Evolutionary conservation across 2,888 invertebrate genomes (phyloP).

Genomic region (Callosobruchus maculatus): DNA sequence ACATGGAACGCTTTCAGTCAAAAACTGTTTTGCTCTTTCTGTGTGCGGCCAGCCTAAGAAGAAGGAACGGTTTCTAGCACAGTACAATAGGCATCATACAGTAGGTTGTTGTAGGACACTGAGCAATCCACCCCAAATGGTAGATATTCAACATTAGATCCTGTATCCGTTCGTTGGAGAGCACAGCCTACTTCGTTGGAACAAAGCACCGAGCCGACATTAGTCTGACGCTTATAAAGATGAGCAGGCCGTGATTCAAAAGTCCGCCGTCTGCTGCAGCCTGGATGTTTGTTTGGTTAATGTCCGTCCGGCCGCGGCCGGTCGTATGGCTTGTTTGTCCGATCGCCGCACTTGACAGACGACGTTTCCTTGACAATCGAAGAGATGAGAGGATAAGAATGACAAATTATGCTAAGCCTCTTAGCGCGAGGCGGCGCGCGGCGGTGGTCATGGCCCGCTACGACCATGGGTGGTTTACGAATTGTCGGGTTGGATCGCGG

Average conservation of each 20-base stretch:
- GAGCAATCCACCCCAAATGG: too few relatives aligned
- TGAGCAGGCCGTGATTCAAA: constrained; percentile 11
- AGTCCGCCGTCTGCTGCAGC: constrained; percentile 1
- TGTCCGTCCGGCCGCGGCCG: constrained; percentile 20
- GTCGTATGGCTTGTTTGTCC: constrained; percentile 28
- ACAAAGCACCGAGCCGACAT: constrained; percentile 1
- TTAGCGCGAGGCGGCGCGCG: too few relatives aligned
- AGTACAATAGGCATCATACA: too few relatives aligned
- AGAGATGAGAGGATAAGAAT: constrained; percentile 35
- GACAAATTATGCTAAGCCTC: constrained; percentile 38
- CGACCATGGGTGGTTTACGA: neutral
- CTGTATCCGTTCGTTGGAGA: neutral
- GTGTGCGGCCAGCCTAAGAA: too few relatives aligned
- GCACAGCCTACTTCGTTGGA: neutral
- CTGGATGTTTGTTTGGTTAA: constrained; percentile 31
- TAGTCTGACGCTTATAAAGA: constrained; percentile 13
- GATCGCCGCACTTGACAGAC: constrained; percentile 25
- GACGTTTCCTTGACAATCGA: constrained; percentile 35
- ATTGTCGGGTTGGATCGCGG: too few relatives aligned
- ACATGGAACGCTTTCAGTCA: too few relatives aligned
- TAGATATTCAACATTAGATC: neutral
- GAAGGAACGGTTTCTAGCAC: too few relatives aligned
- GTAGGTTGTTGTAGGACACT: too few relatives aligned
- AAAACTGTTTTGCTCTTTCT: too few relatives aligned
- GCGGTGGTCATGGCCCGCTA: neutral